Percentiles rank a stretch among this genome's conserved stretches.
Evolutionary conservation across 2,113 vertebrate genomes (phyloP).

Genomic region (Campylorhamphus procurvoides): DNA sequence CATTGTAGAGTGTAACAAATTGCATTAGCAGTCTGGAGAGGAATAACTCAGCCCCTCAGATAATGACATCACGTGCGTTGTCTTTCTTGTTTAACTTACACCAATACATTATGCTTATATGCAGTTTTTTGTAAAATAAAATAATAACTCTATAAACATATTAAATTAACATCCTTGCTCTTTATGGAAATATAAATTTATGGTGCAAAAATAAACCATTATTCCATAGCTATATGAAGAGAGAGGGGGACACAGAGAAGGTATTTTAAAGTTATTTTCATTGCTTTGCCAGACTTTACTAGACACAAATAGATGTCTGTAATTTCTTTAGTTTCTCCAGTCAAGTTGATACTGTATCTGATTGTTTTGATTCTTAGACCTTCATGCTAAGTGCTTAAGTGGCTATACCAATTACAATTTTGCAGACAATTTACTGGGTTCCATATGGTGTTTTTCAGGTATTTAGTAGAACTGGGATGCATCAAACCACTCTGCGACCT

Average conservation of each 20-base stretch:
- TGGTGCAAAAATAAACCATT: neutral
- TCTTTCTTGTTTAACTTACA: neutral
- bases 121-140: neutral
- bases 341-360: neutral
- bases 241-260: neutral
- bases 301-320: neutral
- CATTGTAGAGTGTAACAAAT: neutral
- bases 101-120: neutral
- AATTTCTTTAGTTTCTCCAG: neutral
- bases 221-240: neutral
- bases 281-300: neutral
- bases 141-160: neutral
- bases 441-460: slow-evolving; percentile 74
- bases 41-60: neutral
- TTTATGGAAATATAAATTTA: neutral
- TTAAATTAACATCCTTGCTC: neutral
- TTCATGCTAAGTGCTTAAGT: neutral
- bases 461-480: slow-evolving; percentile 93
- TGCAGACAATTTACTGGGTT: neutral
- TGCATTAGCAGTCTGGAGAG: neutral
- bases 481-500: slow-evolving; percentile 97
- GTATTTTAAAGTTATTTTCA: neutral
- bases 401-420: neutral
- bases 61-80: fast-evolving
- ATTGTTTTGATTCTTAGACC: neutral